Base-by-base conservation (phyloP, 2,797 vertebrate species). In the Cygnus olor region DNA sequence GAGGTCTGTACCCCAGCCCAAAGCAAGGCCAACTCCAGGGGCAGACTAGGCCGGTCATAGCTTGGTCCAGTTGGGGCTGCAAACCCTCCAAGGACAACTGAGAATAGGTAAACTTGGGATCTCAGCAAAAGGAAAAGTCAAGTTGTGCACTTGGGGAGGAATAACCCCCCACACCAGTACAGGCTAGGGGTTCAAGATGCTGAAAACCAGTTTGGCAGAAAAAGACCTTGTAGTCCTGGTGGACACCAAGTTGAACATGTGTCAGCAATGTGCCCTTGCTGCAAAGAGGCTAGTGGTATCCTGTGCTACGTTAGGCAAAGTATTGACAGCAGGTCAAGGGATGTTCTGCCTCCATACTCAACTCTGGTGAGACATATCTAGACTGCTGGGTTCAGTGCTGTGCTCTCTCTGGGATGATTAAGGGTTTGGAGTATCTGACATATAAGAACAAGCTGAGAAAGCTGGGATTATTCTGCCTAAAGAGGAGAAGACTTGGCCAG, bases 181-280 rank as follows among this genome's bases (percentile, higher is more conserved):
- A 40, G 30, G 11, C 10, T 85, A 28, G 6, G 2, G 11, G 10
- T 1, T 1, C 24, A 45, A 10, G 0, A 2, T 18, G 3, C 30
- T 74, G 27, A 36, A 30, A 28, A 24, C 4, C 8, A n/a, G 28
- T 25, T 56, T 34, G 30, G 10, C 18, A 61, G 25, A 61, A 61
- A 77, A 78, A 15, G 9, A 27, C 12, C 10, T 38, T 2, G 5
- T 19, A 30, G 5, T 66, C 54, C 18, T 61, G 2, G 7, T 40
- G 19, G 28, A 69, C 24, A 60, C 3, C 28, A 49, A 72, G 12
- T 3, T 60, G 24, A 69, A 40, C 40, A 36, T 30, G 65, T 69
- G 11, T 10, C 34, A 71, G 27, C 2, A 70, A 28, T 8, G 8
- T 34, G 7, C 4, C 11, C 13, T 45, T 34, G 14, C 4, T 45